These are phyloP conservation scores for Melanotaenia duboulayi DNA, from an alignment of 2,113 vertebrate species.

Conservation along the genomic window DNA sequence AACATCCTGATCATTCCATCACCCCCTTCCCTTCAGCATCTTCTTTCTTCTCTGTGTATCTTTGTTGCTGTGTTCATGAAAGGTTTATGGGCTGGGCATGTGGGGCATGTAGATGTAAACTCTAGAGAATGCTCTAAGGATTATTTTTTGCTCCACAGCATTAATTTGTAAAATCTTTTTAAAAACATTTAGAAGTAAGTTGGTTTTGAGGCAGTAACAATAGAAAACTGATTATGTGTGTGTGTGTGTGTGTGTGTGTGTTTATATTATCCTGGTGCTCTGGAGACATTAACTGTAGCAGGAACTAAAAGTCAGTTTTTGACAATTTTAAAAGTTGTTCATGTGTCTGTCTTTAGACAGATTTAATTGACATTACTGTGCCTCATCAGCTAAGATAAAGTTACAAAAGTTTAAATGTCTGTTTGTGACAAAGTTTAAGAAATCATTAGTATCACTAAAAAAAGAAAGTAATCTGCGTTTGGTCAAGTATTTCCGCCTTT, in stretches of 20 bases:
- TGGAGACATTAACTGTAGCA: not conserved
- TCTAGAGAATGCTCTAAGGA: not conserved
- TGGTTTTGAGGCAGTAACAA: conserved; percentile 6
- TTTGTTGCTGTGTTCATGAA: conserved; percentile 15
- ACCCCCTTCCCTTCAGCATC: not conserved
- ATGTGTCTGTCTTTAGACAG: not conserved
- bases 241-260: not conserved
- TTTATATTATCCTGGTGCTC: not conserved
- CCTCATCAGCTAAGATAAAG: too few relatives aligned
- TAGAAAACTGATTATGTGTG: not conserved
- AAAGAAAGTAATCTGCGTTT: too few relatives aligned
- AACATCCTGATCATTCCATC: not conserved
- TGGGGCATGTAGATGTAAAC: conserved; percentile 3
- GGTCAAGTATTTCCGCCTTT: too few relatives aligned
- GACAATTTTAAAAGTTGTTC: not conserved
- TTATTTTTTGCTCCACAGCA: not conserved
- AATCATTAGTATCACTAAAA: too few relatives aligned
- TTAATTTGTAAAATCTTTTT: conserved; percentile 27
- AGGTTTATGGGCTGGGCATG: conserved; percentile 32
- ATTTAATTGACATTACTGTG: too few relatives aligned
- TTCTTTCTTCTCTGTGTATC: not conserved
- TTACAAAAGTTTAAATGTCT: too few relatives aligned
- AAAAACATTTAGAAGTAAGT: conserved; percentile 14
- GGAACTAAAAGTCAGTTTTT: not conserved
- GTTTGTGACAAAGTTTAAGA: too few relatives aligned